A percentile compares a stretch with the other conserved stretches of the same genome.
phyloP scores from a whole-genome alignment of 1,140 invertebrate genomes.

The Phocides pigmalion region DNA sequence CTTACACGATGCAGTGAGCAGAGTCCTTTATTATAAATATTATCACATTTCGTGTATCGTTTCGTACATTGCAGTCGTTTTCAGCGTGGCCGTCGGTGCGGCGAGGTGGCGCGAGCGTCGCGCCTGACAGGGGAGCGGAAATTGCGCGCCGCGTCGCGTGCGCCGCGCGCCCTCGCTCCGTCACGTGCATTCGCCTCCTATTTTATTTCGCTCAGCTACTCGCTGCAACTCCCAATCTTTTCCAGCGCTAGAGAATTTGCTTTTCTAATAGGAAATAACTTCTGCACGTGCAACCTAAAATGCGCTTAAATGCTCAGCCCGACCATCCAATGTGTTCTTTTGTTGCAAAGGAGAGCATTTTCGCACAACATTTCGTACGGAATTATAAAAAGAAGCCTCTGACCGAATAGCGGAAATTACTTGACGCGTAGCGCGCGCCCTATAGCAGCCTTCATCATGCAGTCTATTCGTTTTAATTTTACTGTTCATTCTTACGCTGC shows the following conservation, averaged over 20 bases:
- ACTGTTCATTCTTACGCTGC: neutral
- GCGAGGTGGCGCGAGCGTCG: slow-evolving; percentile 44
- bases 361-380: slow-evolving; percentile 17
- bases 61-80: too few species aligned
- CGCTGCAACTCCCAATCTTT: slow-evolving; percentile 51
- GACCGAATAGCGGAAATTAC: slow-evolving; percentile 23
- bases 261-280: slow-evolving; percentile 27
- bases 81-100: slow-evolving; percentile 24
- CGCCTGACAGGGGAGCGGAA: slow-evolving; percentile 74
- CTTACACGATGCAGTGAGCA: too few species aligned
- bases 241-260: slow-evolving; percentile 33
- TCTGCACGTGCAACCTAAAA: slow-evolving; percentile 31
- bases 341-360: slow-evolving; percentile 8
- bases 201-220: slow-evolving; percentile 60
- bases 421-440: slow-evolving; percentile 14
- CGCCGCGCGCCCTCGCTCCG: slow-evolving; percentile 49
- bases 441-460: slow-evolving; percentile 17
- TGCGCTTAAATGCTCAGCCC: slow-evolving; percentile 22
- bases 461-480: slow-evolving; percentile 7
- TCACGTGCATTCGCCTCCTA: slow-evolving; percentile 32
- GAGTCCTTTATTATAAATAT: too few species aligned
- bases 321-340: slow-evolving; percentile 17
- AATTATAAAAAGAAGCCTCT: slow-evolving; percentile 24
- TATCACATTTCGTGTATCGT: too few species aligned
- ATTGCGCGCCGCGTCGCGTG: slow-evolving; percentile 76